These are phyloP conservation scores for Neodiprion lecontei DNA, from an alignment of 1,140 invertebrate genomes.

Conservation along the genomic window DNA sequence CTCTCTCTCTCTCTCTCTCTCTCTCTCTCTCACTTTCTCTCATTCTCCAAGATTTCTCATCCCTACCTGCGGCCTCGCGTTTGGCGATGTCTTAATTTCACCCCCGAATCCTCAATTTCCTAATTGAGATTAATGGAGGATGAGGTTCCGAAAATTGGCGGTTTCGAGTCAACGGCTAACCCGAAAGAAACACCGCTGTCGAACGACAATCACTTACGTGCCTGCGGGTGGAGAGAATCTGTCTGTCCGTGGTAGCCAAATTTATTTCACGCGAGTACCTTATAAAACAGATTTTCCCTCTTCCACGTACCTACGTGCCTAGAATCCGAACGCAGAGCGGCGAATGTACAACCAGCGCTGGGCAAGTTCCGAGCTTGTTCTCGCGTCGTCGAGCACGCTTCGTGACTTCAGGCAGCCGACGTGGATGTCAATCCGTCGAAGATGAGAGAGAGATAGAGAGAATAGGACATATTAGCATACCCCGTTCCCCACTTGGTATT, in stretches of 20 bases:
- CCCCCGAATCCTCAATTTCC: constrained; percentile 2
- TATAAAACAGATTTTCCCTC: no score
- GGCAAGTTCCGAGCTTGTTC: neutral
- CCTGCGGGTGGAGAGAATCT: neutral
- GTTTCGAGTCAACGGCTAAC: neutral
- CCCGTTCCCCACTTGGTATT: neutral
- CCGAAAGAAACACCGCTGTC: neutral
- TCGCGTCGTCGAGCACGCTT: neutral
- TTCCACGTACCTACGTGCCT: no score
- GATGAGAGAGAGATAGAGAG: neutral
- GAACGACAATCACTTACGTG: neutral
- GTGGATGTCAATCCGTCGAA: neutral
- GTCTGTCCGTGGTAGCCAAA: neutral
- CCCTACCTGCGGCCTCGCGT: neutral
- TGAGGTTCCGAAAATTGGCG: constrained; percentile 5
- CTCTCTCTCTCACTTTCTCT: no score
- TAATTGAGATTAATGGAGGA: constrained; percentile 15
- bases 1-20: no score
- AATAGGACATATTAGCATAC: neutral
- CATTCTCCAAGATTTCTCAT: neutral
- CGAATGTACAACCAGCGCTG: no score
- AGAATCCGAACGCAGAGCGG: no score
- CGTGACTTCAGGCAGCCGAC: neutral
- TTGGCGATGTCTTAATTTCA: neutral
- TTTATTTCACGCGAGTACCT: neutral